A percentile compares a stretch with the other conserved stretches of the same genome.
Conservation (phyloP, 2,113 vertebrate genomes). For the Antechinus flavipes region DNA sequence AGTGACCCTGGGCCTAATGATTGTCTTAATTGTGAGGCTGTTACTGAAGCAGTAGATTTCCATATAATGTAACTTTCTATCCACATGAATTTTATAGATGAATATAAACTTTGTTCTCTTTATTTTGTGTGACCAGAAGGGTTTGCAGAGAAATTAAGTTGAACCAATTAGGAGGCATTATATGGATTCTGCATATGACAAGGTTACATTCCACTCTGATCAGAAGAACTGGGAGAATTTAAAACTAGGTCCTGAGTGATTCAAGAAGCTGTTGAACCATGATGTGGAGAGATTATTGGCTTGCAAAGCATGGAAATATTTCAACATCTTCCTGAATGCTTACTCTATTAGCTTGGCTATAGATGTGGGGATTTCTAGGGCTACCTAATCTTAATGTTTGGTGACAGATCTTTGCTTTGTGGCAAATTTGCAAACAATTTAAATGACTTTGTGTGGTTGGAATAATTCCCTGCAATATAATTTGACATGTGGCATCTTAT, state of each 20-base stretch:
- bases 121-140: constrained; percentile 56
- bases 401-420: constrained; percentile 58
- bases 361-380: not conserved
- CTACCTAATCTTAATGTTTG: constrained; percentile 49
- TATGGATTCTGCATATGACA: constrained; percentile 45
- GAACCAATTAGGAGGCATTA: constrained; percentile 25
- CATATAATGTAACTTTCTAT: constrained; percentile 51
- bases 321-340: constrained; percentile 33
- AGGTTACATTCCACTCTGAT: constrained; percentile 38
- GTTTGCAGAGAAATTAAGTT: constrained; percentile 53
- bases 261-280: constrained; percentile 34
- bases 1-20: constrained; percentile 16
- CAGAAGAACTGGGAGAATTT: constrained; percentile 55
- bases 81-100: constrained; percentile 14
- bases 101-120: constrained; percentile 18
- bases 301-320: constrained; percentile 19
- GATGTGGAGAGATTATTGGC: not conserved
- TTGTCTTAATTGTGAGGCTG: constrained; percentile 4
- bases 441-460: constrained; percentile 71
- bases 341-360: constrained; percentile 40
- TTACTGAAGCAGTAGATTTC: constrained; percentile 37
- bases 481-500: constrained; percentile 48
- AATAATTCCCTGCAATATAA: constrained; percentile 73
- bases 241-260: constrained; percentile 21
- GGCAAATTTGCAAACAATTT: constrained; percentile 50